These are phyloP conservation scores for Smithornis capensis DNA, from an alignment of 2,113 vertebrate species.

Conservation along the genomic window DNA sequence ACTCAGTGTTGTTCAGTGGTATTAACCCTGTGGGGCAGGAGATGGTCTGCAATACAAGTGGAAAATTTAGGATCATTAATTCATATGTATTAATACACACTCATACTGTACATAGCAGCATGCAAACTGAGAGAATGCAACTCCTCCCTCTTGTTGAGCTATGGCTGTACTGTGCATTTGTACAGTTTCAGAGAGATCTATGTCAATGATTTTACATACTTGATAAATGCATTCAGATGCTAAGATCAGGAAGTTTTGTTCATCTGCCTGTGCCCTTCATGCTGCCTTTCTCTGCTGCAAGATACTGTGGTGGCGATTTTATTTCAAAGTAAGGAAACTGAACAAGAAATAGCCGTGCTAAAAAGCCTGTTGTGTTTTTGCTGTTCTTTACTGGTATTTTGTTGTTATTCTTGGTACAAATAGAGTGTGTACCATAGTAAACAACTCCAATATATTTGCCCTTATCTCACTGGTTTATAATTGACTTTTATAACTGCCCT, in stretches of 20 bases:
- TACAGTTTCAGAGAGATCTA: conserved; percentile 49
- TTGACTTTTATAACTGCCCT: not conserved
- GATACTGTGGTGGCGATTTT: conserved; percentile 25
- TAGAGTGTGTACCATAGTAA: not conserved
- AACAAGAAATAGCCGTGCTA: conserved; percentile 21
- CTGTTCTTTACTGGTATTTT: not conserved
- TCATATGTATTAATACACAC: not conserved
- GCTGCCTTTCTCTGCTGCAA: conserved; percentile 23
- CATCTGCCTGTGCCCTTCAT: conserved; percentile 31
- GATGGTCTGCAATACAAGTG: not conserved
- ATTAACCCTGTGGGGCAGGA: not conserved
- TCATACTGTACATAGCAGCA: conserved; percentile 26
- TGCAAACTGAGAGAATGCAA: not conserved
- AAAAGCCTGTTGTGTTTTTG: conserved; percentile 39
- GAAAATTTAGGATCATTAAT: not conserved
- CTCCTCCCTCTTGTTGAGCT: conserved; percentile 57
- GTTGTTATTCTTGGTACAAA: not conserved
- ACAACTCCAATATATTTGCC: not conserved
- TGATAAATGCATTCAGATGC: conserved; percentile 56
- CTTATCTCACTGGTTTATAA: not conserved
- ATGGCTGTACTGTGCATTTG: conserved; percentile 62
- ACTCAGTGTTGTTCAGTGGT: not conserved
- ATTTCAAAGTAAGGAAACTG: not conserved
- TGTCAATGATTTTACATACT: conserved; percentile 45
- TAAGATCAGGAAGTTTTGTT: conserved; percentile 50